Evolutionary conservation across 2,113 vertebrate genomes (phyloP).

Genomic region (Hemicordylus capensis): DNA sequence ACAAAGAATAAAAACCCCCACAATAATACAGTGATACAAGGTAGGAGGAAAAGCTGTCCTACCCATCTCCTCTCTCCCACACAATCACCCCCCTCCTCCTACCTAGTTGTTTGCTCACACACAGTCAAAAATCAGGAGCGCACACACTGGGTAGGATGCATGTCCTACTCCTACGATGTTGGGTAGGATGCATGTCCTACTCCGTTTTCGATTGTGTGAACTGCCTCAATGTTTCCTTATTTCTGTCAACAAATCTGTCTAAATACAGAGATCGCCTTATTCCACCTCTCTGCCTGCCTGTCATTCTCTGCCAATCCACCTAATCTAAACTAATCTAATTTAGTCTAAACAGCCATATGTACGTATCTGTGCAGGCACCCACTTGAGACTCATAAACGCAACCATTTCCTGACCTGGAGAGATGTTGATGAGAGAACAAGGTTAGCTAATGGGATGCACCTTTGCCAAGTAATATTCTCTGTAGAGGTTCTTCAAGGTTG

Average conservation of each 20-base stretch:
- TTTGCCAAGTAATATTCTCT: constrained; percentile 27
- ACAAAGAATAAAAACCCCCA: too few relatives aligned
- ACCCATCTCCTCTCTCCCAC: too few relatives aligned
- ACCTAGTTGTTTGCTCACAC: too few relatives aligned
- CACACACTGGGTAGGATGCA: too few relatives aligned
- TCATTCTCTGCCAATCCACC: constrained; percentile 23
- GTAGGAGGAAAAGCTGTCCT: too few relatives aligned
- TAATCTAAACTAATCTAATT: constrained; percentile 44
- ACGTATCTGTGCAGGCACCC: constrained; percentile 31
- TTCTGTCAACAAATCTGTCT: not conserved
- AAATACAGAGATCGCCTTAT: constrained; percentile 31
- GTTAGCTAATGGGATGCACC: constrained; percentile 39
- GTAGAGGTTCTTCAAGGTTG: constrained; percentile 43
- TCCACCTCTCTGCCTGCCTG: constrained; percentile 6
- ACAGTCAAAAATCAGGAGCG: too few relatives aligned
- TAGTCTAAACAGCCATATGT: constrained; percentile 34
- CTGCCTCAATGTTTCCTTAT: not conserved
- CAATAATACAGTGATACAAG: too few relatives aligned
- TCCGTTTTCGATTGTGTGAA: too few relatives aligned
- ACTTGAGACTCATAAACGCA: constrained; percentile 19
- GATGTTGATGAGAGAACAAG: constrained; percentile 43
- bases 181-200: too few relatives aligned
- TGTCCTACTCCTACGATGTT: too few relatives aligned
- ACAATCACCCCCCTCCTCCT: too few relatives aligned
- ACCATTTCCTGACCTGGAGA: constrained; percentile 63